phyloP scores from a whole-genome alignment of 2,888 invertebrate genomes.

The Volucella inflata region DNA sequence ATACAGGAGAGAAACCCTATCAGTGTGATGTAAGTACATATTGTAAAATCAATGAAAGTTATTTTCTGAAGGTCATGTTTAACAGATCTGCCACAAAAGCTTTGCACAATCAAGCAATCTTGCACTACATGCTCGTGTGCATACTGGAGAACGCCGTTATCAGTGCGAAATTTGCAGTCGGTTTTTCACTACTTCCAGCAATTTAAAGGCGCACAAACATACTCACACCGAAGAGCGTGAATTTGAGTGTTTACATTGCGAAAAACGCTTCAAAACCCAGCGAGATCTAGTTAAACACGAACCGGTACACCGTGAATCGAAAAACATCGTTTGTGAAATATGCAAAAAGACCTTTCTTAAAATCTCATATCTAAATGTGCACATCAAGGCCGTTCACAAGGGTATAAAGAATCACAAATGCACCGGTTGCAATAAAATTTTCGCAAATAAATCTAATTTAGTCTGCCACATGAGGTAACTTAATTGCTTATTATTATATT shows the following conservation, averaged over 20 bases:
- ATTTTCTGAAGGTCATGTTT: neutral
- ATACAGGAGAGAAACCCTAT: conserved; percentile 80
- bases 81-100: conserved; percentile 76
- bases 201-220: conserved; percentile 78
- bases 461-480: conserved; percentile 78
- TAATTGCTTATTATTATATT: neutral
- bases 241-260: conserved; percentile 76
- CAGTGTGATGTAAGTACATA: conserved; percentile 78
- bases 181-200: conserved; percentile 79
- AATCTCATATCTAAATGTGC: conserved; percentile 77
- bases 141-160: conserved; percentile 77
- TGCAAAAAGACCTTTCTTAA: conserved; percentile 78
- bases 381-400: conserved; percentile 78
- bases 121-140: conserved; percentile 77
- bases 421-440: conserved; percentile 77
- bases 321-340: conserved; percentile 76
- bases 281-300: conserved; percentile 78
- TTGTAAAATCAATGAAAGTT: neutral
- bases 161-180: conserved; percentile 79
- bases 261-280: conserved; percentile 77
- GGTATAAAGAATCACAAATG: conserved; percentile 78
- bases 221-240: conserved; percentile 77
- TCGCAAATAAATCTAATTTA: conserved; percentile 78
- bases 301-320: conserved; percentile 76
- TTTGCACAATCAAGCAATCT: conserved; percentile 78